phyloP scores from a whole-genome alignment of 2,888 invertebrate genomes.

The Andrena hattorfiana region DNA sequence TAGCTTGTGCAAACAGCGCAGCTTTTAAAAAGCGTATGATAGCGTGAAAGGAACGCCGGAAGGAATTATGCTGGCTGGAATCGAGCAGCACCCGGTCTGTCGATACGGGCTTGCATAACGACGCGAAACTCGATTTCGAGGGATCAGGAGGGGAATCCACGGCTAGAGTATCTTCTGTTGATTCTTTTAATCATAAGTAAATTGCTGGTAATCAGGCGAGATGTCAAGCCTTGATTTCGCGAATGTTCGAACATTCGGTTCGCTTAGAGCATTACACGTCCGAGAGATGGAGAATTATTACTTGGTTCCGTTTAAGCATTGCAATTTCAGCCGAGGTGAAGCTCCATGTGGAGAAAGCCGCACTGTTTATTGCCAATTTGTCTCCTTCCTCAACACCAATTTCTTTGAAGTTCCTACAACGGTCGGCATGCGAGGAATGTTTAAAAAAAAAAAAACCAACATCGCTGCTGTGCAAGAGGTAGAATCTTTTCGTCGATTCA shows the following conservation, averaged over 20 bases:
- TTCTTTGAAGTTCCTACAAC: neutral
- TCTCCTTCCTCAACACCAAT: neutral
- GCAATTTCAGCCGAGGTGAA: slow-evolving; percentile 9
- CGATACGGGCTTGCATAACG: slow-evolving; percentile 32
- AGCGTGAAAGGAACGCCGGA: slow-evolving; percentile 41
- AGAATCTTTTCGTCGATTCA: too few relatives aligned
- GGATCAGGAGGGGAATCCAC: slow-evolving; percentile 5
- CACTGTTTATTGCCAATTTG: slow-evolving; percentile 24
- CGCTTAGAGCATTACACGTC: neutral
- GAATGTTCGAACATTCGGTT: neutral
- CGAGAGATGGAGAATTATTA: slow-evolving; percentile 9
- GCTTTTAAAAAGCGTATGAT: slow-evolving; percentile 45
- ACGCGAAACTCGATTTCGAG: neutral
- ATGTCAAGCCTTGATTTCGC: neutral
- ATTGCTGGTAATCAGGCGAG: neutral
- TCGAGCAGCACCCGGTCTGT: slow-evolving; percentile 49
- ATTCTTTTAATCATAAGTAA: neutral
- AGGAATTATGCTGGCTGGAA: slow-evolving; percentile 56
- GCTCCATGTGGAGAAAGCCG: slow-evolving; percentile 24
- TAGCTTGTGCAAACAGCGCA: slow-evolving; percentile 18
- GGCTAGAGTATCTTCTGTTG: neutral
- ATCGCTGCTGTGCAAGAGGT: too few relatives aligned
- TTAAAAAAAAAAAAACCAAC: neutral
- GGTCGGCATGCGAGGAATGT: neutral
- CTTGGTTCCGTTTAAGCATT: neutral